Evolutionary conservation across 2,113 vertebrate species (phyloP).

Genomic region (Furnarius figulus): DNA sequence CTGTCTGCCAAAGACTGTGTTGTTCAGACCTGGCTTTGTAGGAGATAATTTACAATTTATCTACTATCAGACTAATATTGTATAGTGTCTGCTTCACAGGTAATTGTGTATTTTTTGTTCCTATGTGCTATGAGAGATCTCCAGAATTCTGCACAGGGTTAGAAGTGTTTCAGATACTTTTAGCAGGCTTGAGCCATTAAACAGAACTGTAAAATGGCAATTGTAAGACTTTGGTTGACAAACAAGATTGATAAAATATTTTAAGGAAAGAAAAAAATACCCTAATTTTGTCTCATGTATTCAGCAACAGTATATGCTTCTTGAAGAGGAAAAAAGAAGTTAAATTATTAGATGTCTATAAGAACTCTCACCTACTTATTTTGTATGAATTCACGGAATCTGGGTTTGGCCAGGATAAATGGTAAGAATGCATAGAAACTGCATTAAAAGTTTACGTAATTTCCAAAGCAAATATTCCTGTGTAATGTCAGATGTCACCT

Average conservation of each 20-base stretch:
- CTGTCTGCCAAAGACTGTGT: not conserved
- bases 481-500: not conserved
- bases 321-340: not conserved
- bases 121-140: not conserved
- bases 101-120: not conserved
- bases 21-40: not conserved
- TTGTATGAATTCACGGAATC: not conserved
- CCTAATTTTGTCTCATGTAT: not conserved
- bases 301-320: not conserved
- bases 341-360: not conserved
- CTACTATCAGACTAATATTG: not conserved
- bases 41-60: not conserved
- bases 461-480: not conserved
- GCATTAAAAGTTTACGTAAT: not conserved
- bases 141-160: not conserved
- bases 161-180: not conserved
- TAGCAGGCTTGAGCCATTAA: not conserved
- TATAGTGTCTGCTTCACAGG: not conserved
- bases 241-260: not conserved
- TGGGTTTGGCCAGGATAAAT: not conserved
- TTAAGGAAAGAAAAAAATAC: not conserved
- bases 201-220: not conserved
- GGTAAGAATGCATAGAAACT: not conserved
- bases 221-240: not conserved
- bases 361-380: not conserved